A percentile compares a stretch with the other conserved stretches of the same genome.
Evolutionary conservation across 2,113 vertebrate genomes (phyloP).

Genomic region (Silurus asotus): DNA sequence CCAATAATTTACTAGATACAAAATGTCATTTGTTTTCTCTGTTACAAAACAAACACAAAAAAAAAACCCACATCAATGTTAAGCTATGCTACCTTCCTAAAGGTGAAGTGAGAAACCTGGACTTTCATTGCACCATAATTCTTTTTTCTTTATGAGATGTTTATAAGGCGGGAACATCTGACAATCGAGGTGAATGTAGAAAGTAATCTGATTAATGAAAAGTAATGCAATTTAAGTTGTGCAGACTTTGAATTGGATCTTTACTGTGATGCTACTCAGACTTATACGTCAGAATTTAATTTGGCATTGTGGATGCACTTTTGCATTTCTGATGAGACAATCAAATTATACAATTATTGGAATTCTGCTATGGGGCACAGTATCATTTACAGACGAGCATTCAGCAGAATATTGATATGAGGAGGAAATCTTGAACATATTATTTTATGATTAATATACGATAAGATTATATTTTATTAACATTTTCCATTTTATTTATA

Average conservation of each 20-base stretch:
- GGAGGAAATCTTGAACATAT: neutral
- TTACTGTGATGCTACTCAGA: neutral
- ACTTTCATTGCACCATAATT: neutral
- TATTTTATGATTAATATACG: neutral
- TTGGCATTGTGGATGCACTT: neutral
- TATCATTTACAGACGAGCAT: neutral
- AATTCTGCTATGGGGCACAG: constrained; percentile 4
- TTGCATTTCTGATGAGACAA: constrained; percentile 17
- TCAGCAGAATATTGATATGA: neutral
- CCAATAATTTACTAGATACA: constrained; percentile 42
- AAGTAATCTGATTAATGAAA: constrained; percentile 24
- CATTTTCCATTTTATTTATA: neutral
- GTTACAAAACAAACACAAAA: no score
- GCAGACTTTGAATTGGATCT: neutral
- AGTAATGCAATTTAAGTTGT: neutral
- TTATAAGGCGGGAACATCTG: neutral
- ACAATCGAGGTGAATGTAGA: constrained; percentile 6
- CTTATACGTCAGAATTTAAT: constrained; percentile 11
- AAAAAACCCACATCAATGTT: neutral
- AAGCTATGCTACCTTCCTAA: neutral
- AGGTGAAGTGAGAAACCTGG: neutral
- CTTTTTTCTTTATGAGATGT: constrained; percentile 1
- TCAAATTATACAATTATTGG: constrained; percentile 9
- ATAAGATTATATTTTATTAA: neutral
- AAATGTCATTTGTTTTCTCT: constrained; percentile 29